A percentile compares a stretch with the other conserved stretches of the same genome.
Conservation (phyloP, 1,140 invertebrate species). For the Branchinecta lynchi region DNA sequence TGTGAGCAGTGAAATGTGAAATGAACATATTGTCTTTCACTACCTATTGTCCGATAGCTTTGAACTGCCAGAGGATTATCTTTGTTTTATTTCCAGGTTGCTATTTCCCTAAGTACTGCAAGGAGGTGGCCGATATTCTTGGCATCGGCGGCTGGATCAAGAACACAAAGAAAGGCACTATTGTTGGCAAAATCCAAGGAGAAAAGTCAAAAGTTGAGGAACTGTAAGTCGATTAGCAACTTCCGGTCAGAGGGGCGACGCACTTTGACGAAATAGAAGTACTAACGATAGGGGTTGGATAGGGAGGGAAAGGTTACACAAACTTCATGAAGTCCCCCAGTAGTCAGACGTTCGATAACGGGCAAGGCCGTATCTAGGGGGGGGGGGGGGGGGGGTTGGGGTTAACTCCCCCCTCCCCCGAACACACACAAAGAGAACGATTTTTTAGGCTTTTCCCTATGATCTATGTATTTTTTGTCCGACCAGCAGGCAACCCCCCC, state of each 20-base stretch:
- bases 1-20: conserved; percentile 7
- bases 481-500: no score
- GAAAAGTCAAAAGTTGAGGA: conserved; percentile 55
- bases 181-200: conserved; percentile 72
- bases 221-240: conserved; percentile 47
- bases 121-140: conserved; percentile 51
- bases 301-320: no score
- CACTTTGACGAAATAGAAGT: no score
- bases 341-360: no score
- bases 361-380: no score
- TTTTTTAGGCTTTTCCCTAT: no score
- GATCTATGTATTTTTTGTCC: no score
- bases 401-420: no score
- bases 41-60: conserved; percentile 7
- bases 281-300: no score
- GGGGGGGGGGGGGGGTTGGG: no score
- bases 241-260: not conserved
- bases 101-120: conserved; percentile 71
- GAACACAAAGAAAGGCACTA: conserved; percentile 66
- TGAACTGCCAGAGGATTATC: conserved; percentile 20
- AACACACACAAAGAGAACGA: no score
- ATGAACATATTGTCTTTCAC: not conserved
- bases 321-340: no score
- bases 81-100: conserved; percentile 45
- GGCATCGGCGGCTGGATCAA: conserved; percentile 76